A percentile compares a stretch with the other conserved stretches of the same genome.
phyloP scores from a whole-genome alignment of 2,113 vertebrate genomes.

The Odocoileus hemionus region DNA sequence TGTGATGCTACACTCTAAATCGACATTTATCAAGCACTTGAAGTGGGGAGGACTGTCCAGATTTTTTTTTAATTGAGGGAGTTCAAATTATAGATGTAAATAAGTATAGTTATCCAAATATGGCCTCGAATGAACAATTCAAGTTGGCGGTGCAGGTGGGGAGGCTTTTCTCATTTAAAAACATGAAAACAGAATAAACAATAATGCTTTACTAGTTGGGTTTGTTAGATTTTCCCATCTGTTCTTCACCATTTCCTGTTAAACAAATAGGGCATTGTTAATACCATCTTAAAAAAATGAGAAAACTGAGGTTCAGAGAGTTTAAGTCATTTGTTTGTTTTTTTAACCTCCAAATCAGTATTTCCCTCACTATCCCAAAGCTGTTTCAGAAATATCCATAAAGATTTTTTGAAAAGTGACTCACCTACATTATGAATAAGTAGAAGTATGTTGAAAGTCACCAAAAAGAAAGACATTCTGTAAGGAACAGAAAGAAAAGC shows the following conservation, averaged over 20 bases:
- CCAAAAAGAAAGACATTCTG: slow-evolving; percentile 53
- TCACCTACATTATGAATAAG: slow-evolving; percentile 31
- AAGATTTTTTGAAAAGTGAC: slow-evolving; percentile 32
- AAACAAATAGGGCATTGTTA: background rate
- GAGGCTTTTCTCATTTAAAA: background rate
- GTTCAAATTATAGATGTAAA: background rate
- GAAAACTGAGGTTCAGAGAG: background rate
- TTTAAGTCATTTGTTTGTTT: background rate
- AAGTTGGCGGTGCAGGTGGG: background rate
- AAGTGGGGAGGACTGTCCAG: background rate
- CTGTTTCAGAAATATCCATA: slow-evolving; percentile 3
- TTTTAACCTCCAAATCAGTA: background rate
- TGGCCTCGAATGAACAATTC: background rate
- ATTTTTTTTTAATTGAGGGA: background rate
- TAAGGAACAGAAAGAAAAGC: slow-evolving; percentile 11
- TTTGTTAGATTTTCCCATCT: background rate
- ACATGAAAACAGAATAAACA: background rate
- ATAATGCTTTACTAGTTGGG: background rate
- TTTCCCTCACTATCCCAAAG: background rate
- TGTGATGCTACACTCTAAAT: background rate
- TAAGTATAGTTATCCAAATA: background rate
- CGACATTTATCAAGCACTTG: background rate
- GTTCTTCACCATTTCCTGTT: background rate
- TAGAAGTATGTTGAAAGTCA: slow-evolving; percentile 27
- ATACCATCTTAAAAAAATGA: background rate